These are phyloP conservation scores for Lordiphosa mommai DNA, from an alignment of 1,140 invertebrate genomes.

Conservation along the genomic window DNA sequence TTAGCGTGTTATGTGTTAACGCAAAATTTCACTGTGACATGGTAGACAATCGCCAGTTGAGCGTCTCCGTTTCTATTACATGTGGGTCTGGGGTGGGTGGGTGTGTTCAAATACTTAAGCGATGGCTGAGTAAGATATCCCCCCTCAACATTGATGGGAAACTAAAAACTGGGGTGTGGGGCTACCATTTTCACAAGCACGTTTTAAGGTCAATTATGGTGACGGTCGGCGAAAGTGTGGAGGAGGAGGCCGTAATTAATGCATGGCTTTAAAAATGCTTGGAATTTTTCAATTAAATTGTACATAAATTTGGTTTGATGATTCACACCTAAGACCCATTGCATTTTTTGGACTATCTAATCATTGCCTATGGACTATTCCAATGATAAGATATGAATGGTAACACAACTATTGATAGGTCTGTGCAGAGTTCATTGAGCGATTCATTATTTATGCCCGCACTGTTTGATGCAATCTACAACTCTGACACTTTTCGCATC, in stretches of 20 bases:
- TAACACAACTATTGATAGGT: background rate
- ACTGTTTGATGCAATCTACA: conserved; percentile 29
- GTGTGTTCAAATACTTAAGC: conserved; percentile 61
- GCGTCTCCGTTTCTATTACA: too few species aligned
- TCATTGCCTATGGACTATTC: conserved; percentile 40
- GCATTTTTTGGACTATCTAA: conserved; percentile 51
- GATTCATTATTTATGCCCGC: conserved; percentile 9
- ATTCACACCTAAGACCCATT: conserved; percentile 24
- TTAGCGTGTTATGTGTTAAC: too few species aligned
- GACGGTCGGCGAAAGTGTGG: conserved; percentile 32
- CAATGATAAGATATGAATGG: conserved; percentile 49
- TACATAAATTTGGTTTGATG: conserved; percentile 14
- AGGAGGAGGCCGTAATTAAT: conserved; percentile 21
- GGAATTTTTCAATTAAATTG: conserved; percentile 26
- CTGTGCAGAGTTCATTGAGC: conserved; percentile 52
- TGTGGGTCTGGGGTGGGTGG: conserved; percentile 33
- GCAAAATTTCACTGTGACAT: conserved; percentile 33
- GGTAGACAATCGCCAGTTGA: too few species aligned
- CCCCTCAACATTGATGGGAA: conserved; percentile 41
- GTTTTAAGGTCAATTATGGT: conserved; percentile 62
- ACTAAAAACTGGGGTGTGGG: conserved; percentile 17
- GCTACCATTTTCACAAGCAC: conserved; percentile 47
- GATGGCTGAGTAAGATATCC: conserved; percentile 58
- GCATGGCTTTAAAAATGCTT: conserved; percentile 12
- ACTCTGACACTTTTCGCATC: conserved; percentile 27